These are phyloP conservation scores for Macropis europaea DNA, from an alignment of 2,888 invertebrate species.

Conservation along the genomic window DNA sequence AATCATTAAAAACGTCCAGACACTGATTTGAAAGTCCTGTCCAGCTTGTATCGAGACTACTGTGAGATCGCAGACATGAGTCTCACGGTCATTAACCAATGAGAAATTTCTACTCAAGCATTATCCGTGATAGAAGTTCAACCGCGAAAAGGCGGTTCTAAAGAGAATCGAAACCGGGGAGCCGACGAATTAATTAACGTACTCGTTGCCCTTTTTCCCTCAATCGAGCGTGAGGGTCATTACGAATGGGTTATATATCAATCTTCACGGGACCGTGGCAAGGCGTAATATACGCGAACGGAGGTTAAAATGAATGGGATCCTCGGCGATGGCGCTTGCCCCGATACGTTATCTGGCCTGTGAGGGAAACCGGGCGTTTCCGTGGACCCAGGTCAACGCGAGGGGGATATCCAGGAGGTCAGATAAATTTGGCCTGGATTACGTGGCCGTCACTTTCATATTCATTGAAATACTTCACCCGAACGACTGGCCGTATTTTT, in stretches of 20 bases:
- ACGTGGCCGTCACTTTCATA: constrained; percentile 77
- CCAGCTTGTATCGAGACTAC: too few species aligned
- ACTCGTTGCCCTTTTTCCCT: constrained; percentile 44
- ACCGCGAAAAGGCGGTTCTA: neutral
- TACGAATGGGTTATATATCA: constrained; percentile 71
- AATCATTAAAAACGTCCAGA: too few species aligned
- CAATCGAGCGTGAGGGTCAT: constrained; percentile 68
- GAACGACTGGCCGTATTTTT: constrained; percentile 73
- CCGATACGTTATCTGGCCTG: constrained; percentile 74
- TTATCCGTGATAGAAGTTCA: constrained; percentile 7
- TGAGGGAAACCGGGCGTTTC: constrained; percentile 42
- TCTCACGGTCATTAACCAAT: too few species aligned
- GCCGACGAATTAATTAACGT: constrained; percentile 60
- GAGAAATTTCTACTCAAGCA: too few species aligned
- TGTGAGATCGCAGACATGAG: too few species aligned
- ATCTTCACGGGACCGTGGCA: constrained; percentile 62
- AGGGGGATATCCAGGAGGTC: constrained; percentile 66
- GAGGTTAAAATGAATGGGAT: constrained; percentile 73
- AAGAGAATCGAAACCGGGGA: constrained; percentile 14
- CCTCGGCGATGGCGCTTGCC: constrained; percentile 65
- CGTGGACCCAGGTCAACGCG: constrained; percentile 61
- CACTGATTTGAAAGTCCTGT: too few species aligned
- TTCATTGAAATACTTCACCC: constrained; percentile 76
- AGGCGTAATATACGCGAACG: constrained; percentile 69
- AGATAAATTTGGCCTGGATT: constrained; percentile 77